Evolutionary conservation across 2,797 vertebrate species (phyloP), one percentile per base, ranked within the genome.

Genomic region (Melanotaenia maccullochi): DNA sequence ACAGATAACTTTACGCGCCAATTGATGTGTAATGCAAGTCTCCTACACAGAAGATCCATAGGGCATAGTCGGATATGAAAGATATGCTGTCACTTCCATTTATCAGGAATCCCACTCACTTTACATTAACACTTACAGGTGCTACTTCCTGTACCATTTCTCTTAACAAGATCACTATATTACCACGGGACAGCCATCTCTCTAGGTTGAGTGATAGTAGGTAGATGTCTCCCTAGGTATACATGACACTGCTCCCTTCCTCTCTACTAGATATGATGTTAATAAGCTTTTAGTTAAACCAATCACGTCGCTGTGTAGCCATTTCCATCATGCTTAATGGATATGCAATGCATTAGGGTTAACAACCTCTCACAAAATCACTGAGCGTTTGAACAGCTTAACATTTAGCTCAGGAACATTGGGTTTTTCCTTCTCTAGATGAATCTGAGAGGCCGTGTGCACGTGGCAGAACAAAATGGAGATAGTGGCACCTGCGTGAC

Each of bases 261-360:
- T 47, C 58, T 85, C 67, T 40, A 67, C 5, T 28, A 79, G 84
- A 86, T 85, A 77, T 65, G 73, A 72, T 68, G 84, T 87, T 93
- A 94, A 92, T 90, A 89, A 88, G 87, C 90, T 92, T 87, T 89
- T 89, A 91, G 82, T 92, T 89, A 91, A 91, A 91, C 89, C 87
- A 90, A 91, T 92, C 90, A 93, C 89, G 75, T 82, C 8, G 61
- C 9, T 13, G 25, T 9, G n/a, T 58, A 60, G 65, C 71, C 73
- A 84, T 89, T 89, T 87, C 81, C 90, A 90, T 94, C 85, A 92
- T 65, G 81, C 83, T 90, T 83, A 93, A 94, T 91, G 87, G 84
- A 80, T 81, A 82, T 78, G 75, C 91, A 75, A 88, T 75, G 89
- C 87, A 92, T 90, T 89, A 85, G 74, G 84, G 90, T 90, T 92